Evolutionary conservation across 2,888 invertebrate genomes (phyloP).

Genomic region (Drosophila macrospina): DNA sequence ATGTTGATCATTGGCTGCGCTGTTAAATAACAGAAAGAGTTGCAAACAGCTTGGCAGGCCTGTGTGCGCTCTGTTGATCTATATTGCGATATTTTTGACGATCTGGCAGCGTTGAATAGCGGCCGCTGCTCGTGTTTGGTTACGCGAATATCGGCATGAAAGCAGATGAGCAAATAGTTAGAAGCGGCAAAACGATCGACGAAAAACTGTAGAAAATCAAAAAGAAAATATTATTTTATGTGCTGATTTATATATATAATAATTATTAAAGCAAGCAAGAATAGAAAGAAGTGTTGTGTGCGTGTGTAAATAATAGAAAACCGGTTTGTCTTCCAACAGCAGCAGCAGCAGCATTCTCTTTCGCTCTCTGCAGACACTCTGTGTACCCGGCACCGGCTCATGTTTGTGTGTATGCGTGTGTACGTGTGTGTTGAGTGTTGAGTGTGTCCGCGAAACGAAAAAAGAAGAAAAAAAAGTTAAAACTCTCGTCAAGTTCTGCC

Average conservation of each 20-base stretch:
- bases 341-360: slow-evolving; percentile 23
- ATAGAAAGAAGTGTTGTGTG: slow-evolving; percentile 31
- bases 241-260: slow-evolving; percentile 34
- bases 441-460: slow-evolving; percentile 35
- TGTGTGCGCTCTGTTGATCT: slow-evolving; percentile 12
- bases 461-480: slow-evolving; percentile 22
- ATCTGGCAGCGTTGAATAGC: slow-evolving; percentile 58
- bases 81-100: slow-evolving; percentile 12
- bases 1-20: neutral
- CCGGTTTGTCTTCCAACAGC: slow-evolving; percentile 39
- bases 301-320: slow-evolving; percentile 48
- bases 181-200: slow-evolving; percentile 53
- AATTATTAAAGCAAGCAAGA: slow-evolving; percentile 29
- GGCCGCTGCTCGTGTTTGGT: slow-evolving; percentile 53
- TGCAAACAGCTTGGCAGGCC: slow-evolving; percentile 43
- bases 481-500: slow-evolving; percentile 63
- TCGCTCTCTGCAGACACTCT: slow-evolving; percentile 18
- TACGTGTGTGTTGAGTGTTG: slow-evolving; percentile 41
- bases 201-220: slow-evolving; percentile 47
- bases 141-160: slow-evolving; percentile 68
- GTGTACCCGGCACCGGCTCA: slow-evolving; percentile 51
- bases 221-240: slow-evolving; percentile 21
- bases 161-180: slow-evolving; percentile 47
- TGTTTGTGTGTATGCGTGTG: slow-evolving; percentile 45
- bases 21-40: slow-evolving; percentile 31